Base-by-base conservation (phyloP, 2,113 vertebrate species). In the Strix aluco region DNA sequence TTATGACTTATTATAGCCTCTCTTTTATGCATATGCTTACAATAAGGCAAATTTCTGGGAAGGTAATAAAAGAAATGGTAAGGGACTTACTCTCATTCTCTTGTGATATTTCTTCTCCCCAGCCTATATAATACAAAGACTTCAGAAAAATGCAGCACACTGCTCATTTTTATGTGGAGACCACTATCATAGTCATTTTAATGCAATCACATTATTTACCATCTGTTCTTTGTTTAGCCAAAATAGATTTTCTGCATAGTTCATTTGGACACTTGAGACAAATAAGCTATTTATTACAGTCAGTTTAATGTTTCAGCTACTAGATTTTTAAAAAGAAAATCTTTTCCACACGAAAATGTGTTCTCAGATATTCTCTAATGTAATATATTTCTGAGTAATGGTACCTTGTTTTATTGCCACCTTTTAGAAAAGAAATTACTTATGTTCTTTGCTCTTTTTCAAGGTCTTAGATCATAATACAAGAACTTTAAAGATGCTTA, bases 161-260 rank as follows among this genome's bases (percentile, higher is more conserved):
- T 40, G 74, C 42, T 97, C 75, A 79, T 94, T 97, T 97, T 97
- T 95, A 92, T 93, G 65, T 86, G 89, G 80, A 83, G 86, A 96
- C 91, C 92, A 49, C 84, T 71, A 93, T 73, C 78, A 88, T 58
- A 94, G 91, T 88, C 80, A 95, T 92, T 97, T 92, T 96, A 98
- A 96, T 95, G 83, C 89, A 97, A 95, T 96, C 93, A 84, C 94
- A 93, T 96, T 98, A 97, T 97, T 98, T 96, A 84, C 96, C 97
- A 97, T 97, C 97, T 98, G 97, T 86, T 97, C 89, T 95, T 97
- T 98, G 86, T 97, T 98, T 97, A 95, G 84, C 38, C 79, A 97
- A 94, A 98, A 98, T 94, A 96, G 95, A 97, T 98, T 97, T 98
- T 97, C 82, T 94, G 34, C 96, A 74, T 92, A 83, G 92, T 83